Conservation (phyloP, 2,888 invertebrate genomes). For the Pammene aurita region DNA sequence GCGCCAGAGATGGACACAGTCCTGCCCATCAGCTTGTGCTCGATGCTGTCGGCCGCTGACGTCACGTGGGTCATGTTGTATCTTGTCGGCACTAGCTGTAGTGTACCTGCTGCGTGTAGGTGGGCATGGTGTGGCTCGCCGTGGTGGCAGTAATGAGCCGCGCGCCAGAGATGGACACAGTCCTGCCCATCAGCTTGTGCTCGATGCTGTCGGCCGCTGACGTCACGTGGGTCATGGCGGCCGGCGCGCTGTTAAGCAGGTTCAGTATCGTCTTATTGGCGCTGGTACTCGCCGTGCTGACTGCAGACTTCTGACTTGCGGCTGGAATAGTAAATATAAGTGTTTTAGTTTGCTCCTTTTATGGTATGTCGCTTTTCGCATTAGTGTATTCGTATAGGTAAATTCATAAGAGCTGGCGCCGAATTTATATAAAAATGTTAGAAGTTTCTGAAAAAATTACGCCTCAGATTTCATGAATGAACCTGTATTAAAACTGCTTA, state of each 20-base stretch:
- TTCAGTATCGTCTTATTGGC: conserved; percentile 90
- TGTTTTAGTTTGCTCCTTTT: not conserved
- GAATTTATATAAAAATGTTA: too few relatives aligned
- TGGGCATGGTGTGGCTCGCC: conserved; percentile 66
- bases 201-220: conserved; percentile 49
- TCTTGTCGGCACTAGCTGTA: too few relatives aligned
- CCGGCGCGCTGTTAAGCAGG: conserved; percentile 89
- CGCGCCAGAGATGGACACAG: conserved; percentile 82
- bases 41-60: too few relatives aligned
- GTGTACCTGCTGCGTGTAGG: conserved; percentile 71
- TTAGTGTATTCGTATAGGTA: too few relatives aligned
- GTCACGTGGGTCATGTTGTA: too few relatives aligned
- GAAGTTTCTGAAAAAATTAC: too few relatives aligned
- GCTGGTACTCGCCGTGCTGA: conserved; percentile 70
- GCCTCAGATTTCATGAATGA: too few relatives aligned
- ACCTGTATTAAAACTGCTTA: too few relatives aligned
- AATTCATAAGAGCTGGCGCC: too few relatives aligned
- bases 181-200: conserved; percentile 78
- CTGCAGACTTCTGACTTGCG: conserved; percentile 72
- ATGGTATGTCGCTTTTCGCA: too few relatives aligned
- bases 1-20: too few relatives aligned
- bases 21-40: too few relatives aligned
- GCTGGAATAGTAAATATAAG: conserved; percentile 54
- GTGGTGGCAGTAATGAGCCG: conserved; percentile 68
- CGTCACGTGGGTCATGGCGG: conserved; percentile 86